phyloP scores from a whole-genome alignment of 2,888 invertebrate genomes.

The Lissonota sp. region DNA sequence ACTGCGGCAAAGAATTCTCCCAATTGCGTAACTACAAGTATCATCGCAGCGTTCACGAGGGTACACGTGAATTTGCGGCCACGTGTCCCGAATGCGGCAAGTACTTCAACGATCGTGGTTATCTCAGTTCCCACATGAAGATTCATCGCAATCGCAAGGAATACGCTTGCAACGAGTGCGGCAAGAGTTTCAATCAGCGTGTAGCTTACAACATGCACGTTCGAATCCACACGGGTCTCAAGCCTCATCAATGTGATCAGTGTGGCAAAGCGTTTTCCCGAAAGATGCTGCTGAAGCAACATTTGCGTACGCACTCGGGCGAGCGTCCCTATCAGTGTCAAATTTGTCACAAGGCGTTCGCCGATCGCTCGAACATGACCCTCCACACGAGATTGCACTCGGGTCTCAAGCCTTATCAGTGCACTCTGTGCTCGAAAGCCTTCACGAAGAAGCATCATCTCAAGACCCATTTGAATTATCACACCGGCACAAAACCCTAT shows the following conservation, averaged over 20 bases:
- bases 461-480: constrained; percentile 93
- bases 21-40: constrained; percentile 94
- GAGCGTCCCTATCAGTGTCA: constrained; percentile 92
- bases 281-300: constrained; percentile 93
- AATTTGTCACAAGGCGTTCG: constrained; percentile 93
- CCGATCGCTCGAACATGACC: constrained; percentile 94
- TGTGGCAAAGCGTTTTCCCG: constrained; percentile 93
- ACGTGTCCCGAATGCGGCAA: constrained; percentile 92
- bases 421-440: constrained; percentile 89
- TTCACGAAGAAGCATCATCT: constrained; percentile 95
- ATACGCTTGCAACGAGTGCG: constrained; percentile 92
- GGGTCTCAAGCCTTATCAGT: constrained; percentile 91
- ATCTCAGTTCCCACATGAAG: constrained; percentile 94
- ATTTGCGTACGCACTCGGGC: constrained; percentile 92
- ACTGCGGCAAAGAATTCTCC: constrained; percentile 93
- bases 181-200: constrained; percentile 93
- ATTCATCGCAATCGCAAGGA: constrained; percentile 93
- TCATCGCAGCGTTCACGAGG: constrained; percentile 91
- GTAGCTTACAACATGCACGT: constrained; percentile 96
- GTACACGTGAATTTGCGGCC: constrained; percentile 92
- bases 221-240: constrained; percentile 92
- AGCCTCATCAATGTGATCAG: constrained; percentile 90
- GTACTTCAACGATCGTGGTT: constrained; percentile 93
- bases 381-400: constrained; percentile 92
- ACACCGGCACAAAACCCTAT: constrained; percentile 93